Conservation (phyloP, 30 jellyfish, hydroid and myxozoan genomes). For the Pelagia noctiluca region DNA sequence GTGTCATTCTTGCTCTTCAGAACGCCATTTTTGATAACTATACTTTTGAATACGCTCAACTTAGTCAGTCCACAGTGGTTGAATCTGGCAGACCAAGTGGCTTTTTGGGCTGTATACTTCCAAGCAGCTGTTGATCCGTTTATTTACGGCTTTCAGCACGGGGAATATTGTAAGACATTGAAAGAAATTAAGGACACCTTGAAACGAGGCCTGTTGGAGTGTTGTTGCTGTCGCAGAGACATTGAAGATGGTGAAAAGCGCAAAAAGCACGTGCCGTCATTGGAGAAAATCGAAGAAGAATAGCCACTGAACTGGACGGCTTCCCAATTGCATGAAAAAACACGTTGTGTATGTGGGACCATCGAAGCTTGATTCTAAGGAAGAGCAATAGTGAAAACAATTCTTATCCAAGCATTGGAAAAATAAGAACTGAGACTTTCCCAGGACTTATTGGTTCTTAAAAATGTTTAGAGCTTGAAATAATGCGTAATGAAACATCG, state of each 20-base stretch:
- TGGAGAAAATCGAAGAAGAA: constrained; percentile 57
- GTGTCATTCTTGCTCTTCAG: constrained; percentile 49
- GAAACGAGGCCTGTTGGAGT: constrained; percentile 26
- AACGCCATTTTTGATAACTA: constrained; percentile 56
- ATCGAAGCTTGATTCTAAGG: too few species aligned
- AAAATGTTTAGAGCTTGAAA: too few species aligned
- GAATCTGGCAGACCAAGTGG: constrained; percentile 52
- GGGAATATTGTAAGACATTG: constrained; percentile 57
- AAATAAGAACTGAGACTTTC: too few species aligned
- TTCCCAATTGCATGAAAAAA: too few species aligned
- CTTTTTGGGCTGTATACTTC: constrained; percentile 81
- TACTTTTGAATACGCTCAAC: constrained; percentile 27
- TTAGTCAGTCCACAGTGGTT: constrained; percentile 48
- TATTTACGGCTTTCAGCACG: constrained; percentile 75
- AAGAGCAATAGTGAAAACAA: too few species aligned
- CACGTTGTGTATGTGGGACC: too few species aligned
- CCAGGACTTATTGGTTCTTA: too few species aligned
- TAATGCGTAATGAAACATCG: too few species aligned
- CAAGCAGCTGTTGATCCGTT: constrained; percentile 90
- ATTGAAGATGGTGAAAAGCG: constrained; percentile 43
- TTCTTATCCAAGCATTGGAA: too few species aligned
- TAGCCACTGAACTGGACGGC: too few species aligned
- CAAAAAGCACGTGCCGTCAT: constrained; percentile 15
- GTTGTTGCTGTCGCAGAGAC: constrained; percentile 59
- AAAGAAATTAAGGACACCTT: constrained; percentile 25